Base-by-base conservation (phyloP, 1,140 invertebrate genomes). In the Halesus radiatus region DNA sequence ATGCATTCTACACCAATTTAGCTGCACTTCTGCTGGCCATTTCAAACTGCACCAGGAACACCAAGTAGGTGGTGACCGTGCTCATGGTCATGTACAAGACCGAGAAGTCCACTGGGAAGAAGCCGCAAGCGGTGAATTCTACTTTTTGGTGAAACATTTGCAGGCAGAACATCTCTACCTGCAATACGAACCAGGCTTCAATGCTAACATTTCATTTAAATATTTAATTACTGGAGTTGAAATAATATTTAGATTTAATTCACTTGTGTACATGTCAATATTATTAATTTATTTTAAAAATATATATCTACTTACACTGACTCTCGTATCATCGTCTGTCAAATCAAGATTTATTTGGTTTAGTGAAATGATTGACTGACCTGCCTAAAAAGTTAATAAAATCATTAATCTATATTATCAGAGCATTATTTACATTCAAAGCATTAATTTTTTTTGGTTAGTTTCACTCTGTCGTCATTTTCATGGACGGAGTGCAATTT, bases 111-210 rank as follows among this genome's bases (percentile, higher is more conserved):
- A 87, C 79, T 8, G 82, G 80, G 54, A 87, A 87, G 72, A 87
- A 86, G 54, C 86, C 85, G 75, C 86, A 85, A 23, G 85, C 86
- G 13, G 85, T 84, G 80, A 87, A 87, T 64, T 86, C 77, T 3
- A 87, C 79, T 64, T 85, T 84, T 50, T 85, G 84, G 62, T 87
- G 85, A 18, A 85, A 76, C 83, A 87, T 83, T 82, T 86, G 86
- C 20, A 86, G 56, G 1, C 85, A 86, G 78, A 86, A 87, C 70
- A 84, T 83, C 81, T 85, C 82, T 4, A 87, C 45, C 85, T 87
- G 79, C 16, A 86, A 85, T 53, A 58, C 15, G n/a, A n/a, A n/a
- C n/a, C n/a, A n/a, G n/a, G n/a, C n/a, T n/a, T n/a, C n/a, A n/a
- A n/a, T n/a, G n/a, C n/a, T n/a, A n/a, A n/a, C n/a, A n/a, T n/a